A percentile compares a stretch with the other conserved stretches of the same genome.
These are phyloP conservation scores for Xanthia togata DNA, from an alignment of 2,888 invertebrate genomes.

Conservation along the genomic window DNA sequence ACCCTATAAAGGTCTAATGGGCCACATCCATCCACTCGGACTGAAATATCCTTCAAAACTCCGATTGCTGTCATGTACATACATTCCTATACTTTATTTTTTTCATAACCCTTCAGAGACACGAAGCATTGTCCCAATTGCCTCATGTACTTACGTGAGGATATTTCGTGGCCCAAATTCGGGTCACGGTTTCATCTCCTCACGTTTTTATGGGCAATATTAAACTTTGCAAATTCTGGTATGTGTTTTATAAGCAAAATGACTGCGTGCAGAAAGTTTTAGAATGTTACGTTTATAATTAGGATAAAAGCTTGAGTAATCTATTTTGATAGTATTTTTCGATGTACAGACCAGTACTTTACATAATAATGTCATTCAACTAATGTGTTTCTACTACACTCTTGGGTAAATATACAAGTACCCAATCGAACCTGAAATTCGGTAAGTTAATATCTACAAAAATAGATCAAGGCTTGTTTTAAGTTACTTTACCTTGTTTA, in stretches of 20 bases:
- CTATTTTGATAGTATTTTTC: slow-evolving; percentile 18
- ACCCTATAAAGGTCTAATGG: slow-evolving; percentile 51
- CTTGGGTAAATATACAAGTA: slow-evolving; percentile 19
- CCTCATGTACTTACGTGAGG: slow-evolving; percentile 49
- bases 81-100: slow-evolving; percentile 1
- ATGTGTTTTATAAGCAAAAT: slow-evolving; percentile 38
- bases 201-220: slow-evolving; percentile 54
- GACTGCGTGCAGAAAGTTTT: slow-evolving; percentile 36
- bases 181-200: slow-evolving; percentile 49
- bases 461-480: not conserved
- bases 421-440: not conserved
- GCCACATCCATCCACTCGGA: slow-evolving; percentile 50
- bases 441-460: not conserved
- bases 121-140: slow-evolving; percentile 40
- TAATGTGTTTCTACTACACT: slow-evolving; percentile 13
- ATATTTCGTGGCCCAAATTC: slow-evolving; percentile 52
- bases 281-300: slow-evolving; percentile 32
- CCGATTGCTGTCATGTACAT: slow-evolving; percentile 13
- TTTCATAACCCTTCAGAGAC: slow-evolving; percentile 41
- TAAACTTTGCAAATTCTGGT: slow-evolving; percentile 49
- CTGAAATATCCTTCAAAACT: slow-evolving; percentile 42
- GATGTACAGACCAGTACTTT: not conserved
- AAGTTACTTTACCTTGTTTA: not conserved
- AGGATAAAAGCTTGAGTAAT: slow-evolving; percentile 36
- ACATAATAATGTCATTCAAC: slow-evolving; percentile 12